A percentile compares a stretch with the other conserved stretches of the same genome.
These are phyloP conservation scores for Salmo trutta DNA, from an alignment of 2,797 vertebrate species.

Conservation along the genomic window DNA sequence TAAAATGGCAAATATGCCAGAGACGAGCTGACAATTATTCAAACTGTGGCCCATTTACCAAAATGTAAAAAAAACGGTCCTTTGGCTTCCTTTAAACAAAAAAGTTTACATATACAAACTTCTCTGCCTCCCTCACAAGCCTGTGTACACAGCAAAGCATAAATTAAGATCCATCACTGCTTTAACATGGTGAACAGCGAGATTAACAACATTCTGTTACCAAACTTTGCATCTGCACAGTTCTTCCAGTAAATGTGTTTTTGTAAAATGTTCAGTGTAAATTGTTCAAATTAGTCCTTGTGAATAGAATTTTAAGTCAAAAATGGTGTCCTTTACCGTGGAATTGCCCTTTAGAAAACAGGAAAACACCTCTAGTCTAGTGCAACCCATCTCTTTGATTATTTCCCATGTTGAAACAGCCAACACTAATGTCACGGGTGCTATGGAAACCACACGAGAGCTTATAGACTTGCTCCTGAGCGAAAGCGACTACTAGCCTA, in stretches of 20 bases:
- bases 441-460: slow-evolving; percentile 68
- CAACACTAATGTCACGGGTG: slow-evolving; percentile 40
- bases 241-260: too few relatives aligned
- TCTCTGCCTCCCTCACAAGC: slow-evolving; percentile 20
- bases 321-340: not conserved
- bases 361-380: slow-evolving; percentile 31
- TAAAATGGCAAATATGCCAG: not conserved
- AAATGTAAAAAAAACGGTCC: slow-evolving; percentile 38
- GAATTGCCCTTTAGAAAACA: not conserved
- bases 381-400: slow-evolving; percentile 41
- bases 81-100: too few relatives aligned
- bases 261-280: too few relatives aligned
- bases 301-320: too few relatives aligned
- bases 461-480: slow-evolving; percentile 57
- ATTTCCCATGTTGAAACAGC: slow-evolving; percentile 39
- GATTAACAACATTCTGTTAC: too few relatives aligned
- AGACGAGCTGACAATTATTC: not conserved
- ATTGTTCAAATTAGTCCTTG: too few relatives aligned
- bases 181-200: slow-evolving; percentile 43
- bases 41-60: not conserved
- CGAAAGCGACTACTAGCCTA: slow-evolving; percentile 45
- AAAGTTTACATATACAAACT: too few relatives aligned
- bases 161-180: slow-evolving; percentile 33
- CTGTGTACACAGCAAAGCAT: slow-evolving; percentile 18
- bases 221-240: too few relatives aligned